phyloP scores from a whole-genome alignment of 1,140 invertebrate species.

The Euschistus heros region DNA sequence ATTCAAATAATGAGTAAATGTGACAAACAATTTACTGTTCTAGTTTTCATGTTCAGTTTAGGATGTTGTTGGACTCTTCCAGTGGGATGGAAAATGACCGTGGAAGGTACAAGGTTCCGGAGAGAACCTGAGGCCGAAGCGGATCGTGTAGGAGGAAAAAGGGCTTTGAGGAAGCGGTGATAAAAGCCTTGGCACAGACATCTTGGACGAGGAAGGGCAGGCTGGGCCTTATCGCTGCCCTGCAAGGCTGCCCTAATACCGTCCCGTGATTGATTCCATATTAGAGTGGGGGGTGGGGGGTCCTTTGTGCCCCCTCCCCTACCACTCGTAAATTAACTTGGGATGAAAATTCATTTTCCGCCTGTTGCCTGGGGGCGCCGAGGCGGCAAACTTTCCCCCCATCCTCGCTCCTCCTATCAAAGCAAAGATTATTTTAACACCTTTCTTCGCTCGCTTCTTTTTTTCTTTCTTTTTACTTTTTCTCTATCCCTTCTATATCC shows the following conservation, averaged over 20 bases:
- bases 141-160: too few relatives aligned
- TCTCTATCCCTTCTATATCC: neutral
- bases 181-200: too few relatives aligned
- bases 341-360: slow-evolving; percentile 28
- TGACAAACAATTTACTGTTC: too few relatives aligned
- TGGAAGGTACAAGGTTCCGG: too few relatives aligned
- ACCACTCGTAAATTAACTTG: slow-evolving; percentile 27
- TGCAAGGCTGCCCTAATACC: slow-evolving; percentile 16
- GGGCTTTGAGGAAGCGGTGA: too few relatives aligned
- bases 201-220: too few relatives aligned
- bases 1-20: too few relatives aligned
- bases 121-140: too few relatives aligned
- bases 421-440: slow-evolving; percentile 17
- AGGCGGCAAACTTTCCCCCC: slow-evolving; percentile 11
- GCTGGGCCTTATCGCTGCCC: slow-evolving; percentile 5
- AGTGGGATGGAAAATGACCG: too few relatives aligned
- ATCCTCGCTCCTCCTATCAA: slow-evolving; percentile 5
- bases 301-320: slow-evolving; percentile 12
- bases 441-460: slow-evolving; percentile 14
- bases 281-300: slow-evolving; percentile 11
- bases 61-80: too few relatives aligned
- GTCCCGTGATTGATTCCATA: slow-evolving; percentile 18
- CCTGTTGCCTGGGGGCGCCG: slow-evolving; percentile 18
- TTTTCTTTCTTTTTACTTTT: slow-evolving; percentile 2
- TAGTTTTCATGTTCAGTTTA: too few relatives aligned